Evolutionary conservation across 2,888 invertebrate genomes (phyloP).

Genomic region (Zygogramma bicolorata): DNA sequence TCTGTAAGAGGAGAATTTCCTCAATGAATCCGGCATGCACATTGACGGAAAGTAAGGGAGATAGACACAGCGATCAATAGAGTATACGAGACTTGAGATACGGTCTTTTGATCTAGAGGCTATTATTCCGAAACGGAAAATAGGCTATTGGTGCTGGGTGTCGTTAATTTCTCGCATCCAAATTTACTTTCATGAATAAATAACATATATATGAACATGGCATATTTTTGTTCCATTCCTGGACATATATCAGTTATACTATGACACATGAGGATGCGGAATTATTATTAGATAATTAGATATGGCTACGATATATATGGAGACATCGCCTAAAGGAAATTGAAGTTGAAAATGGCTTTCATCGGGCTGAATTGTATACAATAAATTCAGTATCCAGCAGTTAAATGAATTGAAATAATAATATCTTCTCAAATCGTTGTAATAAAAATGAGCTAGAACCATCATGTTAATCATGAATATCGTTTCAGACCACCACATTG

Average conservation of each 20-base stretch:
- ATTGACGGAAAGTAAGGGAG: constrained; percentile 56
- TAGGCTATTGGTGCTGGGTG: background rate
- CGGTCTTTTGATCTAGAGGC: constrained; percentile 28
- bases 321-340: background rate
- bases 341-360: background rate
- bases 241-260: background rate
- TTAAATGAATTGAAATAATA: no score
- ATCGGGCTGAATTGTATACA: background rate
- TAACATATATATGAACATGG: no score
- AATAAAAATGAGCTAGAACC: no score
- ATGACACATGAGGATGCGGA: background rate
- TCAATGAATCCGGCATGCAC: constrained; percentile 56
- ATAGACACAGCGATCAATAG: constrained; percentile 61
- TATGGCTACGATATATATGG: background rate
- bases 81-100: constrained; percentile 54
- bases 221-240: no score
- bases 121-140: background rate
- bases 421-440: no score
- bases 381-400: background rate
- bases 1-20: constrained; percentile 45
- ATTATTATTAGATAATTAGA: background rate
- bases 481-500: no score
- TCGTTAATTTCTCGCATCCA: no score
- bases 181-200: no score
- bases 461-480: no score